Evolutionary conservation across 2,113 vertebrate genomes (phyloP), one percentile per base, ranked within the genome.

Genomic region (Eulemur macaco): DNA sequence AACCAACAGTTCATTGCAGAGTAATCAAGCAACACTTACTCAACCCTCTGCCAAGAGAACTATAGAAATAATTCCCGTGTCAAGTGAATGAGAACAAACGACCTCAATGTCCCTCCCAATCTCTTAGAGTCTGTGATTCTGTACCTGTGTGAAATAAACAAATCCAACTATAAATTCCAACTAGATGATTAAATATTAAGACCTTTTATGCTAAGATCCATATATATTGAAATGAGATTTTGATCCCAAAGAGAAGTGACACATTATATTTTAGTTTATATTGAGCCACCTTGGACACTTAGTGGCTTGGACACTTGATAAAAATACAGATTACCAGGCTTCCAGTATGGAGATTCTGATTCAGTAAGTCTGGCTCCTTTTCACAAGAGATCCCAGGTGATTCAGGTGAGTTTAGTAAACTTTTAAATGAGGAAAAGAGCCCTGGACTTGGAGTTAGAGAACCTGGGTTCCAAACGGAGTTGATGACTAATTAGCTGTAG

Each of bases 291-390:
- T 80, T 37, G 31, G 39, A 29, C 21, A 94, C 31, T 50, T 34
- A 20, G 58, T 63, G 58, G 58, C 58, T 63, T 63, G 25, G 58
- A 63, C 25, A 93, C 18, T 60, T 39, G 2, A 47, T 88, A 71
- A 93, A 92, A 96, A 86, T 45, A 93, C 25, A 78, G 52, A 91
- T 39, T 96, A 39, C 71, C n/a, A 92, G 39, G n/a, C 15, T 82
- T 56, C 39, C 12, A 47, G 25, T 84, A 23, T 74, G 27, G 39
- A 96, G 77, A 93, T 71, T 80, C 68, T 77, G 71, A 96, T 93
- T 66, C 54, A 66, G 4, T 80, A 84, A 93, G 15, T 68, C 54
- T 86, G 50, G 31, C 31, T 89, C 42, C 68, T 89, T 74, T 86
- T 39, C 47, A 93, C 29, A 86, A 66, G 45, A 81, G 45, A 66